These are phyloP conservation scores for Ormyrus pomaceus DNA, from an alignment of 2,888 invertebrate species.

Conservation along the genomic window DNA sequence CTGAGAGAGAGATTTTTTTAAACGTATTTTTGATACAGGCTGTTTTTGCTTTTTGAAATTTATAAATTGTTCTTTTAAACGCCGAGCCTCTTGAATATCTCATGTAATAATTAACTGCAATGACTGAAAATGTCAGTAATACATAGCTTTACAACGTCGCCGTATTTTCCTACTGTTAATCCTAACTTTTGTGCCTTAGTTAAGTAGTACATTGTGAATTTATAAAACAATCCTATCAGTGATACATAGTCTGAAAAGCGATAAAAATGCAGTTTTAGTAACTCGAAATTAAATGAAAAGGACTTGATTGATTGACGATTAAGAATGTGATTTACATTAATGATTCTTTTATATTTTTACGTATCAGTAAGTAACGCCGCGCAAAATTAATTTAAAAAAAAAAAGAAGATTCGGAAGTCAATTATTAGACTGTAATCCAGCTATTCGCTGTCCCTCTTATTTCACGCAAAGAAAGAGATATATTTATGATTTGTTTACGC, in stretches of 20 bases:
- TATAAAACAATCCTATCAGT: constrained; percentile 18
- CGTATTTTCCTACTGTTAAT: background rate
- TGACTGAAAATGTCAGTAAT: no score
- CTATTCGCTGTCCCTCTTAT: constrained; percentile 41
- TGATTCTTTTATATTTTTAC: no score
- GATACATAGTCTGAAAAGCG: constrained; percentile 3
- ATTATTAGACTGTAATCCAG: constrained; percentile 19
- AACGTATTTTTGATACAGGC: no score
- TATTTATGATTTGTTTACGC: constrained; percentile 57
- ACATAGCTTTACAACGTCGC: no score
- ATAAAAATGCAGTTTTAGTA: background rate
- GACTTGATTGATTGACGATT: constrained; percentile 1
- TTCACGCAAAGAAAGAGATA: constrained; percentile 14
- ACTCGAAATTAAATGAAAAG: background rate
- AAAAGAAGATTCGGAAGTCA: background rate
- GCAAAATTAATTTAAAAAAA: no score
- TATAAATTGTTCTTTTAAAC: no score
- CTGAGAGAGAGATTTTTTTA: no score
- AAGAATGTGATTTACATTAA: background rate
- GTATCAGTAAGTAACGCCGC: no score
- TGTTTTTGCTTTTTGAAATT: no score
- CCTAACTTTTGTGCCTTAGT: background rate
- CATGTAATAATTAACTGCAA: no score
- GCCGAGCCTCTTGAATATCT: no score
- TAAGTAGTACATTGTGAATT: no score